Evolutionary conservation across 1,140 invertebrate genomes (phyloP).

Genomic region (Drosophila melanica): DNA sequence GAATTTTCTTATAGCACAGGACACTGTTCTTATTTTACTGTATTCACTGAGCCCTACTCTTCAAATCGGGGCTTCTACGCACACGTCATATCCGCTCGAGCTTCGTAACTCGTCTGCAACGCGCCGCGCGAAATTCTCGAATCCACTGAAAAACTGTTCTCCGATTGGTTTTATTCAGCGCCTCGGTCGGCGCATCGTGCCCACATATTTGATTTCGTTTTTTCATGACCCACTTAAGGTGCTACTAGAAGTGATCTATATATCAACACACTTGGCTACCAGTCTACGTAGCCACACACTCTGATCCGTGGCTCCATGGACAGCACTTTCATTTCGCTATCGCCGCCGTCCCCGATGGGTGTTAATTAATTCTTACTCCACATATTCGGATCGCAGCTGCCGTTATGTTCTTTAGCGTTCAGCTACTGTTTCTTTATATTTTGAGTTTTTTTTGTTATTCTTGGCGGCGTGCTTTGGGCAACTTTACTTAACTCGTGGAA

Average conservation of each 20-base stretch:
- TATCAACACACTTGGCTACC: constrained; percentile 15
- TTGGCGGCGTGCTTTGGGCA: constrained; percentile 10
- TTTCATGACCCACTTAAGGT: constrained; percentile 76
- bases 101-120: constrained; percentile 30
- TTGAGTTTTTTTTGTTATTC: too few species aligned
- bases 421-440: too few species aligned
- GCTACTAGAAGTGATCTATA: constrained; percentile 76
- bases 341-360: constrained; percentile 46
- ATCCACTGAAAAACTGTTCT: constrained; percentile 41
- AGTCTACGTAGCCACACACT: constrained; percentile 1
- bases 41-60: neutral
- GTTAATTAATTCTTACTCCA: constrained; percentile 79
- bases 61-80: constrained; percentile 19
- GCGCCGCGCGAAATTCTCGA: constrained; percentile 55
- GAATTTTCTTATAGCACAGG: constrained; percentile 24
- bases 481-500: neutral
- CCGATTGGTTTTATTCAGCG: constrained; percentile 66
- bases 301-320: neutral
- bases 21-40: constrained; percentile 23
- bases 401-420: constrained; percentile 54
- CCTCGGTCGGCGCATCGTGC: constrained; percentile 5
- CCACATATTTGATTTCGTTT: constrained; percentile 66
- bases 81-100: constrained; percentile 53
- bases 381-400: constrained; percentile 57
- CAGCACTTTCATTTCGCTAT: constrained; percentile 78